Conservation (phyloP, 2,888 invertebrate species). For the Calliopum simillimum region DNA sequence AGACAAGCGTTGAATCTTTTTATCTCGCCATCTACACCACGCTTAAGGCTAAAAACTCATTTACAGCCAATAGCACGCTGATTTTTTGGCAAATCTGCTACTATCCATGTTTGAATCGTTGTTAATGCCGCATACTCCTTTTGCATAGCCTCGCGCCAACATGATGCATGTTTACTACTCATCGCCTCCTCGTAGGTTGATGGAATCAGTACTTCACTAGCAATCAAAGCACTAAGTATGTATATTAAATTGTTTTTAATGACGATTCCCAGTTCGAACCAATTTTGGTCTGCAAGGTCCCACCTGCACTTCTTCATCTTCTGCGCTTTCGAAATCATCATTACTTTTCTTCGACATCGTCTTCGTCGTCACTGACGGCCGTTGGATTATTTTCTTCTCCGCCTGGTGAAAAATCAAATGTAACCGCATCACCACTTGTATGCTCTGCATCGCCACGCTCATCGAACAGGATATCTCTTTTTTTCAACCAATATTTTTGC, state of each 20-base stretch:
- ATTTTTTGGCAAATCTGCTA: constrained; percentile 11
- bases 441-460: too few relatives aligned
- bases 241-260: constrained; percentile 30
- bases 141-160: constrained; percentile 26
- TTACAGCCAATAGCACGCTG: constrained; percentile 18
- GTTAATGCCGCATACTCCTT: constrained; percentile 20
- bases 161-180: not conserved
- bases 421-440: too few relatives aligned
- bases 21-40: constrained; percentile 17
- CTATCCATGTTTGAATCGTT: constrained; percentile 10
- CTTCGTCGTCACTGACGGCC: too few relatives aligned
- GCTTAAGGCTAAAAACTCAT: constrained; percentile 26
- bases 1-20: constrained; percentile 35
- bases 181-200: constrained; percentile 18
- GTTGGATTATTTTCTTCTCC: too few relatives aligned
- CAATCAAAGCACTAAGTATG: not conserved
- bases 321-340: not conserved
- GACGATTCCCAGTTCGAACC: constrained; percentile 28
- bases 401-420: too few relatives aligned
- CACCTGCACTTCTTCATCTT: not conserved
- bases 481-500: constrained; percentile 20
- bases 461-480: too few relatives aligned
- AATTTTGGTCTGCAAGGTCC: constrained; percentile 26
- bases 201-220: constrained; percentile 5
- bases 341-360: constrained; percentile 7